phyloP scores from a whole-genome alignment of 2,797 vertebrate species.

The Ptychobarbus kaznakovi region DNA sequence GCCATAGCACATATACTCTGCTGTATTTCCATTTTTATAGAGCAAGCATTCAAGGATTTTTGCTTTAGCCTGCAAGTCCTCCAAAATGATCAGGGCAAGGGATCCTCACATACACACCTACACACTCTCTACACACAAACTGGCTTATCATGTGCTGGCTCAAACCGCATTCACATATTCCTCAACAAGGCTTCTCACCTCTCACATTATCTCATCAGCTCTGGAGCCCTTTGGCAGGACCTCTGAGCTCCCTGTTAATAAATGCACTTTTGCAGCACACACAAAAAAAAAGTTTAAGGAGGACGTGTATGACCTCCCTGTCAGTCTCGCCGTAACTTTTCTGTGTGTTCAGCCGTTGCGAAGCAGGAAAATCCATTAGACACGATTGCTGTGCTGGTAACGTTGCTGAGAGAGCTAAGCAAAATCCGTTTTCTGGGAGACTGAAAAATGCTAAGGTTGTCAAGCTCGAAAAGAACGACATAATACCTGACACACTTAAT shows the following conservation, averaged over 20 bases:
- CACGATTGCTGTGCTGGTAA: conserved; percentile 76
- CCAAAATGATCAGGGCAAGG: conserved; percentile 4
- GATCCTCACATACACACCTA: neutral
- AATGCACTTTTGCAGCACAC: conserved; percentile 40
- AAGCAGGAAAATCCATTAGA: conserved; percentile 76
- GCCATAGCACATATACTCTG: neutral
- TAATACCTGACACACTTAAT: conserved; percentile 64
- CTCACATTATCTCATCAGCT: conserved; percentile 37
- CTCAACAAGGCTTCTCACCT: conserved; percentile 35
- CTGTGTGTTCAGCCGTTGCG: conserved; percentile 75
- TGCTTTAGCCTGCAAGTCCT: neutral
- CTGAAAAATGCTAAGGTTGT: conserved; percentile 69
- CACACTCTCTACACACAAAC: conserved; percentile 1
- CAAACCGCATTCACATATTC: conserved; percentile 26
- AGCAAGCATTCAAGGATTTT: neutral
- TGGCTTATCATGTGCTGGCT: neutral
- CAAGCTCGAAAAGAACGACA: conserved; percentile 67
- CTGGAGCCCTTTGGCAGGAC: conserved; percentile 30
- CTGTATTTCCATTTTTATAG: neutral
- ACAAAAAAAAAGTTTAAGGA: conserved; percentile 45
- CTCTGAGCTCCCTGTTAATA: conserved; percentile 41
- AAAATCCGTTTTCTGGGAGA: conserved; percentile 70
- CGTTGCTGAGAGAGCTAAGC: conserved; percentile 73
- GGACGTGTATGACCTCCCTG: conserved; percentile 48
- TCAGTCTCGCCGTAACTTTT: conserved; percentile 56